Conservation (phyloP, 2,797 vertebrate species). For the Sebastes ruberrimus region DNA sequence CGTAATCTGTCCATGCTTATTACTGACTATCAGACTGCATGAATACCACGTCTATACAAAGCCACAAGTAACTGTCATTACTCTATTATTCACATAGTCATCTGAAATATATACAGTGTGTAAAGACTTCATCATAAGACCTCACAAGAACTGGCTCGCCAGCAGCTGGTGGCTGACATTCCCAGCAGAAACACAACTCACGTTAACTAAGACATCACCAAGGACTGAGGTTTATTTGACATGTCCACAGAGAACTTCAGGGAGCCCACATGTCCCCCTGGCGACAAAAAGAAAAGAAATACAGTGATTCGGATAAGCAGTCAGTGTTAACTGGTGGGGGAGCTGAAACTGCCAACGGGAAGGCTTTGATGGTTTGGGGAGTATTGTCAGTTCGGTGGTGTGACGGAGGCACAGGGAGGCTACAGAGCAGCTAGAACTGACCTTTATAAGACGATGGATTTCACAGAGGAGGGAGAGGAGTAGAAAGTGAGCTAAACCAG, state of each 20-base stretch:
- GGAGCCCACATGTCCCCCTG: constrained; percentile 18
- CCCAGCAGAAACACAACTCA: not conserved
- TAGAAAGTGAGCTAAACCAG: constrained; percentile 6
- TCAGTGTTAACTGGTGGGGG: constrained; percentile 34
- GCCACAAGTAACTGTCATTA: not conserved
- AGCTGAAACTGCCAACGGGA: constrained; percentile 31
- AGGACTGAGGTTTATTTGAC: constrained; percentile 36
- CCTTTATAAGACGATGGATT: constrained; percentile 48
- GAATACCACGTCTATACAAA: not conserved
- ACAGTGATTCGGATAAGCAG: constrained; percentile 20
- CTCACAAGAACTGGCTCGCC: not conserved
- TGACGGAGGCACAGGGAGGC: constrained; percentile 6
- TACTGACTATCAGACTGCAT: not conserved
- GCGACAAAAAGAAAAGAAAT: constrained; percentile 28
- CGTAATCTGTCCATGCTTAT: not conserved
- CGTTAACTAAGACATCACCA: constrained; percentile 25
- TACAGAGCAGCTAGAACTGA: constrained; percentile 39
- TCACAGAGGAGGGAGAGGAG: constrained; percentile 17
- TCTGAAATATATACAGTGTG: not conserved
- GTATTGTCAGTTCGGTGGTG: constrained; percentile 20
- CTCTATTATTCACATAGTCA: not conserved
- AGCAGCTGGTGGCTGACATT: not conserved
- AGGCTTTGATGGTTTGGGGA: constrained; percentile 43
- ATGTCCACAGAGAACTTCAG: not conserved
- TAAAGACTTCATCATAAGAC: not conserved